These are phyloP conservation scores for Panzeria rudis DNA, from an alignment of 2,888 invertebrate genomes.

Conservation along the genomic window DNA sequence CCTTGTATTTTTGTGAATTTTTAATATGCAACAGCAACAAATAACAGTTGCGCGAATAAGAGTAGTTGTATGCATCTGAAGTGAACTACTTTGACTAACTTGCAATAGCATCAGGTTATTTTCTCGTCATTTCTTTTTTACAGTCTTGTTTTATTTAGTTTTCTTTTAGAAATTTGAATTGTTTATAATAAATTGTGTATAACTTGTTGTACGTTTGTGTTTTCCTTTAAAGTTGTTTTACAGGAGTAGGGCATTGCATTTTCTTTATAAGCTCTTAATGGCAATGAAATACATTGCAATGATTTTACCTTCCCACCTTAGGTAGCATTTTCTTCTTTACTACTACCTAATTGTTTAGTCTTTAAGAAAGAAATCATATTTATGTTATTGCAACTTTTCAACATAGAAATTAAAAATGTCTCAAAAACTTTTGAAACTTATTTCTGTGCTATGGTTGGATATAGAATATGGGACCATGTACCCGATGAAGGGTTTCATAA, in stretches of 20 bases:
- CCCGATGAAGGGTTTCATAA: too few relatives aligned
- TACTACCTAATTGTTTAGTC: neutral
- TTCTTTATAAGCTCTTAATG: slow-evolving; percentile 22
- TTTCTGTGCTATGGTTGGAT: too few relatives aligned
- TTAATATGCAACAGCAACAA: slow-evolving; percentile 38
- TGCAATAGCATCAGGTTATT: slow-evolving; percentile 1
- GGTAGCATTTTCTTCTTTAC: neutral
- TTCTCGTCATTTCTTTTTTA: slow-evolving; percentile 4
- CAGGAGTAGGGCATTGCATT: neutral
- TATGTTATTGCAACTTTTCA: too few relatives aligned
- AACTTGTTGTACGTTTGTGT: neutral
- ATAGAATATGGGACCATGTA: too few relatives aligned
- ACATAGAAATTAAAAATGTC: too few relatives aligned
- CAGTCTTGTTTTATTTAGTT: neutral
- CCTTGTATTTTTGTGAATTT: slow-evolving; percentile 25
- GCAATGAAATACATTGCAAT: slow-evolving; percentile 12
- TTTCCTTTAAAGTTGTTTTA: neutral
- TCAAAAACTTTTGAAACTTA: too few relatives aligned
- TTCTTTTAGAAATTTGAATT: slow-evolving; percentile 32
- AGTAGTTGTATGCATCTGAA: slow-evolving; percentile 40
- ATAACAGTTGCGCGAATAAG: slow-evolving; percentile 14
- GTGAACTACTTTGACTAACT: slow-evolving; percentile 44
- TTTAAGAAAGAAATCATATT: neutral
- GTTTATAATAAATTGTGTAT: slow-evolving; percentile 36
- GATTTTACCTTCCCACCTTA: neutral